Evolutionary conservation across 2,797 vertebrate species (phyloP).

Genomic region (Sebastes hubbsi): DNA sequence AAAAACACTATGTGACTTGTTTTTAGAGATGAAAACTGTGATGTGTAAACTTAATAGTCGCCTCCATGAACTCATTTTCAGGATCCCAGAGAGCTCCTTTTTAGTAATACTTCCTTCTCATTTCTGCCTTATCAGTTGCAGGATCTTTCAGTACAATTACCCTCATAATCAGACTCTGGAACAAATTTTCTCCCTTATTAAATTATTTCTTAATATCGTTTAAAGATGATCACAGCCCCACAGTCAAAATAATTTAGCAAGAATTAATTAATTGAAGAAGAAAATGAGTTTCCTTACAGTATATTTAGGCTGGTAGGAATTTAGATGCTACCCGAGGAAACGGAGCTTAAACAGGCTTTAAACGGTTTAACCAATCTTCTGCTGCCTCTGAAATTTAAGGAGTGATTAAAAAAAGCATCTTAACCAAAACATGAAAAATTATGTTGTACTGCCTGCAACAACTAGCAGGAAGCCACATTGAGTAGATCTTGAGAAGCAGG

Average conservation of each 20-base stretch:
- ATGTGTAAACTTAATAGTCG: conserved; percentile 13
- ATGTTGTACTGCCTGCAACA: background rate
- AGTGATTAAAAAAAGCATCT: conserved; percentile 4
- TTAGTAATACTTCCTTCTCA: background rate
- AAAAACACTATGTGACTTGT: conserved; percentile 29
- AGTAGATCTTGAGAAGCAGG: background rate
- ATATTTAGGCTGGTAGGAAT: conserved; percentile 4
- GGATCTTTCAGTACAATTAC: conserved; percentile 26
- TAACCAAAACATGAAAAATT: background rate
- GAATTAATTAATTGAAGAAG: conserved; percentile 30
- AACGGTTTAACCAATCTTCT: background rate
- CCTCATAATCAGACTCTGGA: conserved; percentile 7
- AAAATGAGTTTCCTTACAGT: conserved; percentile 17
- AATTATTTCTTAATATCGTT: conserved; percentile 18
- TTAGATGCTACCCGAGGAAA: conserved; percentile 6
- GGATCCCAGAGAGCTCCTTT: background rate
- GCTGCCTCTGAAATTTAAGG: background rate
- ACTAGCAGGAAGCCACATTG: background rate
- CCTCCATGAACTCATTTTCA: conserved; percentile 3
- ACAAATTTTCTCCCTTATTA: conserved; percentile 7
- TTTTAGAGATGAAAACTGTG: conserved; percentile 23
- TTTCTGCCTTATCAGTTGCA: conserved; percentile 5
- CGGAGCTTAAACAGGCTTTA: background rate
- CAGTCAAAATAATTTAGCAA: conserved; percentile 23
- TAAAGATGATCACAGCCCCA: conserved; percentile 26